phyloP scores from a whole-genome alignment of 2,888 invertebrate species.

The Agrotis clavis region DNA sequence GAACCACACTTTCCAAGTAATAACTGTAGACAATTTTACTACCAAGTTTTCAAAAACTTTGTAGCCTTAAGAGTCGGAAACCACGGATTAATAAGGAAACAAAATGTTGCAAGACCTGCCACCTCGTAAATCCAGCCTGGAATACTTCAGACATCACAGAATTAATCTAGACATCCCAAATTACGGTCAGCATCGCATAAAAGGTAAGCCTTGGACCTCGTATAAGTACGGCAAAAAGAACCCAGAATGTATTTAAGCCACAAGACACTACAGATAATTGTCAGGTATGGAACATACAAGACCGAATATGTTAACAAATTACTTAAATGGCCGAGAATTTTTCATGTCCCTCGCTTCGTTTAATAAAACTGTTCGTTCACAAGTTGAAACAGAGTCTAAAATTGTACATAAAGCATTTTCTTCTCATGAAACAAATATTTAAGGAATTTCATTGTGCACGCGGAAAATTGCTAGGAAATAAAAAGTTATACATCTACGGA shows the following conservation, averaged over 20 bases:
- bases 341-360: conserved; percentile 32
- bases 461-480: conserved; percentile 60
- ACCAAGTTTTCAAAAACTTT: conserved; percentile 56
- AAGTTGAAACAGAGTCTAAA: conserved; percentile 52
- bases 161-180: conserved; percentile 59
- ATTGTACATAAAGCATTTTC: conserved; percentile 33
- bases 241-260: conserved; percentile 25
- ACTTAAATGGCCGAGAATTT: conserved; percentile 49
- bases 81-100: conserved; percentile 51
- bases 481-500: conserved; percentile 57
- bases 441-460: conserved; percentile 58
- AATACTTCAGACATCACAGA: conserved; percentile 54
- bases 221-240: conserved; percentile 32
- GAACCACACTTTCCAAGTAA: conserved; percentile 52
- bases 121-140: conserved; percentile 44
- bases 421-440: conserved; percentile 52
- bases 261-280: conserved; percentile 57
- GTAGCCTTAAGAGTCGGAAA: conserved; percentile 25
- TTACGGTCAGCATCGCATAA: conserved; percentile 55
- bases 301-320: conserved; percentile 63
- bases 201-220: conserved; percentile 27
- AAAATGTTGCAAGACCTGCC: conserved; percentile 49
- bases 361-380: conserved; percentile 45
- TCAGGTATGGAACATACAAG: conserved; percentile 51
- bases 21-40: conserved; percentile 57